These are phyloP conservation scores for Agriopis leucophaearia DNA, from an alignment of 2,888 invertebrate species.

Conservation along the genomic window DNA sequence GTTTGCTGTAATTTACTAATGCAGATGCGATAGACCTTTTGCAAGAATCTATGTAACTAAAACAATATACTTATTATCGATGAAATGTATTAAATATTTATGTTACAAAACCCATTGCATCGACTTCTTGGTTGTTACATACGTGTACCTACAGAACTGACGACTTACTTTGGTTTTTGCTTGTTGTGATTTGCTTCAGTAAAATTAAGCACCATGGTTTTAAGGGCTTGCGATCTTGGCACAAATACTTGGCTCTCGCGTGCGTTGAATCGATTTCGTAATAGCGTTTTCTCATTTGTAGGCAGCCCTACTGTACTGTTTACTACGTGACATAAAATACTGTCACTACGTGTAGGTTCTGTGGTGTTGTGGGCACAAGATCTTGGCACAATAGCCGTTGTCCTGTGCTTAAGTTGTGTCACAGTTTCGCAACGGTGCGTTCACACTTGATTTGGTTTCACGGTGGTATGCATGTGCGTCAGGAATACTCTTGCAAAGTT, in stretches of 20 bases:
- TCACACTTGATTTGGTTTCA: slow-evolving; percentile 75
- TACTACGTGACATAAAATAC: slow-evolving; percentile 23
- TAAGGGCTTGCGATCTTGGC: slow-evolving; percentile 22
- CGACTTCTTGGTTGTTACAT: no score
- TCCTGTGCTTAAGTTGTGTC: slow-evolving; percentile 54
- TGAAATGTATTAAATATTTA: no score
- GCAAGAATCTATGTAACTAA: no score
- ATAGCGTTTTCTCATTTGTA: slow-evolving; percentile 17
- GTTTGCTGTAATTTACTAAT: no score
- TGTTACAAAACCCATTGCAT: no score
- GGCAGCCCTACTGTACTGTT: slow-evolving; percentile 15
- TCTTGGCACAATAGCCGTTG: slow-evolving; percentile 50
- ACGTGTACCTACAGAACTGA: no score
- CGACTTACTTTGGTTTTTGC: no score
- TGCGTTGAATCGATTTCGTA: slow-evolving; percentile 12
- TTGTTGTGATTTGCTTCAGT: no score
- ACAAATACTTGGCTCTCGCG: slow-evolving; percentile 15
- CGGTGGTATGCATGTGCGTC: slow-evolving; percentile 60
- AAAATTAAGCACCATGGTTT: not conserved
- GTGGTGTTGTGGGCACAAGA: slow-evolving; percentile 31
- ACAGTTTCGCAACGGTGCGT: slow-evolving; percentile 66
- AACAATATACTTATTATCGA: no score
- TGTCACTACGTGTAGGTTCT: slow-evolving; percentile 9
- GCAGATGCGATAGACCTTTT: no score
- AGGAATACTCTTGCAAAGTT: slow-evolving; percentile 42